These are phyloP conservation scores for Lepidocyrtinus sp. DNA, from an alignment of 2,888 invertebrate species.

Conservation along the genomic window DNA sequence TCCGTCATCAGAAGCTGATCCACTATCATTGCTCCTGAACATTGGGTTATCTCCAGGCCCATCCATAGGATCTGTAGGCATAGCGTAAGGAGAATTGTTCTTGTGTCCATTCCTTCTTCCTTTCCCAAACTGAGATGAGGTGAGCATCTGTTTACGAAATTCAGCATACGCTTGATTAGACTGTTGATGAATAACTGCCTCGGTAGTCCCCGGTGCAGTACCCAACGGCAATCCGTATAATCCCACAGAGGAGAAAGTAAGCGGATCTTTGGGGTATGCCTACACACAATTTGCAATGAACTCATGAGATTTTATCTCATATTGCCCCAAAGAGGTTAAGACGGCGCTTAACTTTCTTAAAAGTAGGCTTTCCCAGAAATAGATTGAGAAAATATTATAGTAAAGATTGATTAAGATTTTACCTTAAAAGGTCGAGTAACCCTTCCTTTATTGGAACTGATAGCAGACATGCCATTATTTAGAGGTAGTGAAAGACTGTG, in stretches of 20 bases:
- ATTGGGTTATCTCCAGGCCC: slow-evolving; percentile 40
- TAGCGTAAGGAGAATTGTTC: slow-evolving; percentile 38
- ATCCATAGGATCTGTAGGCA: slow-evolving; percentile 30
- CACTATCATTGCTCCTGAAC: slow-evolving; percentile 65
- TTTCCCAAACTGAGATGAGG: slow-evolving; percentile 79
- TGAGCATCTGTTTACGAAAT: slow-evolving; percentile 80
- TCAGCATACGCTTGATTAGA: slow-evolving; percentile 81
- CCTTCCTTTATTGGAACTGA: slow-evolving; percentile 52
- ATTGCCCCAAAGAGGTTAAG: slow-evolving; percentile 47
- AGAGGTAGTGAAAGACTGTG: slow-evolving; percentile 48
- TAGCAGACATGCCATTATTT: slow-evolving; percentile 28
- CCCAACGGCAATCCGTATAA: slow-evolving; percentile 71
- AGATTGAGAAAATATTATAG: background rate
- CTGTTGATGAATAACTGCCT: slow-evolving; percentile 75
- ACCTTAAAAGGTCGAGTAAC: slow-evolving; percentile 69
- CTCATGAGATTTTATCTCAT: background rate
- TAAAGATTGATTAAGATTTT: background rate
- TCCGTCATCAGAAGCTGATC: slow-evolving; percentile 65
- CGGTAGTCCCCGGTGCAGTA: slow-evolving; percentile 70
- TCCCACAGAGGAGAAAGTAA: slow-evolving; percentile 76
- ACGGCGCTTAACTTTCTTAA: background rate
- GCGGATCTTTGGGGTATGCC: slow-evolving; percentile 81
- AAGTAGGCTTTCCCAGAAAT: background rate
- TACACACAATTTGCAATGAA: slow-evolving; percentile 70
- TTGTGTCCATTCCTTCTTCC: slow-evolving; percentile 58